Evolutionary conservation across 2,113 vertebrate genomes (phyloP), one percentile per base, ranked within the genome.

Genomic region (Tympanuchus pallidicinctus): DNA sequence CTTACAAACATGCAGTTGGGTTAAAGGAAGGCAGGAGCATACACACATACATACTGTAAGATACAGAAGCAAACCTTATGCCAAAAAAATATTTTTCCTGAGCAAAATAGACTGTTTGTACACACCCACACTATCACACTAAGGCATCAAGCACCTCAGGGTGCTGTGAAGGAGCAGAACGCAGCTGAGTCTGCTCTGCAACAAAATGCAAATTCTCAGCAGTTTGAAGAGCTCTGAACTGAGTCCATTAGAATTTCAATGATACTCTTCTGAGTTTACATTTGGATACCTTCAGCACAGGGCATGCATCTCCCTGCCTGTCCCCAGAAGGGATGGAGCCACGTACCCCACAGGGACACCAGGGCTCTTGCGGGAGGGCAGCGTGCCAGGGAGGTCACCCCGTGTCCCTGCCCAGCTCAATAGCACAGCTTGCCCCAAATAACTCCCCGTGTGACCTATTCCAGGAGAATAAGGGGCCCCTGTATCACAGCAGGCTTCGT

Each of bases 11-110:
- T 11, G 20, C 24, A 20, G 24, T 18, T 34, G 24, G 5, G 0
- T 4, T 48, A 20, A 45, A 61, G 59, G 59, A 60, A 14, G 5
- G 3, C 3, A 18, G 27, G 25, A 5, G 18, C 21, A 28, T 60
- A 19, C 13, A 7, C 2, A 22, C 14, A 7, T 3, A 1, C 6
- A 13, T 28, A 9, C 32, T 7, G 1, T 7, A 19, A 4, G 1
- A 30, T 14, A 36, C 13, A 8, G 2, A 19, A 4, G 0, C 1
- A 6, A 3, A 7, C 9, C 10, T 40, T 30, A 28, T 0, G 5
- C 15, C 75, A 74, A 28, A 36, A 72, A 71, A 82, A 54, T 5
- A 9, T 4, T 24, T 40, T 38, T 54, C 56, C 15, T 21, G 28
- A 56, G 54, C 6, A 7, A 63, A 19, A 5, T 1, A 0, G 60